Conservation (phyloP, 1,140 invertebrate genomes). For the Acromyrmex heyeri region DNA sequence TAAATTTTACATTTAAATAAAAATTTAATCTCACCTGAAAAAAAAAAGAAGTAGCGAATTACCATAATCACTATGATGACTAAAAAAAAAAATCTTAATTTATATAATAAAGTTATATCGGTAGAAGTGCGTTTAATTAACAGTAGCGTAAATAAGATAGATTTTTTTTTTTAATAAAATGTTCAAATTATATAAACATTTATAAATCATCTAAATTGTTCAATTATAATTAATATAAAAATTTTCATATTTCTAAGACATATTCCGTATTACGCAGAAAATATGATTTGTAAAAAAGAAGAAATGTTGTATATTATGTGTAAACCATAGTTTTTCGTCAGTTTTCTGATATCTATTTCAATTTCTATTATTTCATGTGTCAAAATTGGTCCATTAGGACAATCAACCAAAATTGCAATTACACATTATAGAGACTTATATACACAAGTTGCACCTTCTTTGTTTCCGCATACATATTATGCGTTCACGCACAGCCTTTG, state of each 20-base stretch:
- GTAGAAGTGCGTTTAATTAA: background rate
- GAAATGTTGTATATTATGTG: background rate
- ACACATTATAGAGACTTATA: constrained; percentile 5
- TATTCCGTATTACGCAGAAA: background rate
- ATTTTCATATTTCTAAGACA: background rate
- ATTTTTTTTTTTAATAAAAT: constrained; percentile 2
- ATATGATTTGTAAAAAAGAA: background rate
- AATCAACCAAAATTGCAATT: background rate
- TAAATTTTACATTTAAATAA: constrained; percentile 3
- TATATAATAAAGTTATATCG: constrained; percentile 8
- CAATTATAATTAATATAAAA: background rate
- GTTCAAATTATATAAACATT: background rate
- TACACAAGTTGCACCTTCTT: constrained; percentile 14
- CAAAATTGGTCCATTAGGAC: background rate
- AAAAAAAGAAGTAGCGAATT: constrained; percentile 10
- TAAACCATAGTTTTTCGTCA: background rate
- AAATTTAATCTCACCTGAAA: constrained; percentile 25
- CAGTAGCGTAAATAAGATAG: background rate
- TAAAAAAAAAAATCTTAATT: background rate
- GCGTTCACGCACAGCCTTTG: constrained; percentile 43
- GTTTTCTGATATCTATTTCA: background rate
- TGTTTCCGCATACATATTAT: constrained; percentile 23
- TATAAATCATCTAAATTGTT: background rate
- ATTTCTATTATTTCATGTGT: background rate
- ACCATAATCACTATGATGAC: background rate